These are phyloP conservation scores for Achroia grisella DNA, from an alignment of 1,140 invertebrate genomes.

Conservation along the genomic window DNA sequence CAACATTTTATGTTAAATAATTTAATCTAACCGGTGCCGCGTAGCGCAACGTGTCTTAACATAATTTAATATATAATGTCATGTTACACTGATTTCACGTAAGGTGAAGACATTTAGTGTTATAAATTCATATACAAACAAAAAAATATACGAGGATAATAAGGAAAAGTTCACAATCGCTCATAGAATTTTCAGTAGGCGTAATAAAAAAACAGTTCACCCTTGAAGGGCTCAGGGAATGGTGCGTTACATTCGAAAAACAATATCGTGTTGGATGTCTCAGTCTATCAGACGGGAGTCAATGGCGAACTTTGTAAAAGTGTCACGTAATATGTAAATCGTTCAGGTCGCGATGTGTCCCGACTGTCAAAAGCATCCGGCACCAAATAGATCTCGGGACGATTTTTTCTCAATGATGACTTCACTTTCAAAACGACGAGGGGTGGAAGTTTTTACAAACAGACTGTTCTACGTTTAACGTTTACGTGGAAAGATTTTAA, in stretches of 20 bases:
- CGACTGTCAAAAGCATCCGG: slow-evolving; percentile 63
- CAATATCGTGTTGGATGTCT: slow-evolving; percentile 63
- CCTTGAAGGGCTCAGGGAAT: slow-evolving; percentile 30
- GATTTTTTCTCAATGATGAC: slow-evolving; percentile 55
- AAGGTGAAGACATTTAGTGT: slow-evolving; percentile 8
- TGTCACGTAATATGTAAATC: slow-evolving; percentile 73
- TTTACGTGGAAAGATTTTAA: no score
- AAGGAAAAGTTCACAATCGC: slow-evolving; percentile 10
- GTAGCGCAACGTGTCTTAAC: slow-evolving; percentile 27
- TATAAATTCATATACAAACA: slow-evolving; percentile 8
- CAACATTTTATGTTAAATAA: slow-evolving; percentile 35
- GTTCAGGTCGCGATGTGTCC: slow-evolving; percentile 66
- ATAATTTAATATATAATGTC: slow-evolving; percentile 40
- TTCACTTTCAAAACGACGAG: slow-evolving; percentile 36
- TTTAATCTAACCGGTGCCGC: slow-evolving; percentile 28
- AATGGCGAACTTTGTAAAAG: slow-evolving; percentile 62
- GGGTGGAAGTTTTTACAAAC: slow-evolving; percentile 27
- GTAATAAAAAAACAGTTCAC: slow-evolving; percentile 51
- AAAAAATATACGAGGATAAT: background rate
- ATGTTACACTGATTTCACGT: slow-evolving; percentile 20
- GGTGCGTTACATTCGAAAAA: slow-evolving; percentile 54
- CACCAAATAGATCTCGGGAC: slow-evolving; percentile 39
- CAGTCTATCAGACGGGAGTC: slow-evolving; percentile 61
- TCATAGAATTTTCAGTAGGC: slow-evolving; percentile 43
- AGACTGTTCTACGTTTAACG: slow-evolving; percentile 4